phyloP scores from a whole-genome alignment of 53 echinoderm and acorn worm genomes.

The Apostichopus leukothele region DNA sequence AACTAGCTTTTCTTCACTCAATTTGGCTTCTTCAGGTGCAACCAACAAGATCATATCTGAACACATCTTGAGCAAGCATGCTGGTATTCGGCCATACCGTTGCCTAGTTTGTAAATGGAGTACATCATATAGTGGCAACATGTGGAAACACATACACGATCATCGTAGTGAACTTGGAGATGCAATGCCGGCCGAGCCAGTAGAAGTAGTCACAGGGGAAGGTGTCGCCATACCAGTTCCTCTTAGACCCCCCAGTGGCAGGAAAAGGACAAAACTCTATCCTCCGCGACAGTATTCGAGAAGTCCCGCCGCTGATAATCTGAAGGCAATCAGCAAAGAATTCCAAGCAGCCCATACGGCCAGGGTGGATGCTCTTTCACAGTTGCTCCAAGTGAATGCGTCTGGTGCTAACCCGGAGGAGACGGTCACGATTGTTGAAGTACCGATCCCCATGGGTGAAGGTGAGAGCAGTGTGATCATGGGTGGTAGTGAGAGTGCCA shows the following conservation, averaged over 20 bases:
- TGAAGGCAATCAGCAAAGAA: slow-evolving; percentile 26
- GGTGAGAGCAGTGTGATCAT: slow-evolving; percentile 42
- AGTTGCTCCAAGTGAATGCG: slow-evolving; percentile 1
- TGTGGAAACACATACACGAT: slow-evolving; percentile 95
- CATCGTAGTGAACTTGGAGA: slow-evolving; percentile 78
- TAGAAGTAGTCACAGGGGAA: slow-evolving; percentile 53
- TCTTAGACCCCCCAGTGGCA: slow-evolving; percentile 53
- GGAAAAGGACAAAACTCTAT: slow-evolving; percentile 42
- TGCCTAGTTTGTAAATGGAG: slow-evolving; percentile 87
- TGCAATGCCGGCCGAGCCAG: slow-evolving; percentile 62
- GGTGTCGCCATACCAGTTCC: slow-evolving; percentile 55
- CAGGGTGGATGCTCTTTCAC: slow-evolving; percentile 5
- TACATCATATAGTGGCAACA: slow-evolving; percentile 93
- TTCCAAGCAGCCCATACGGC: slow-evolving; percentile 13
- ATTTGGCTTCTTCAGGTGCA: slow-evolving; percentile 70
- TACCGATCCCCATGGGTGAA: slow-evolving; percentile 39
- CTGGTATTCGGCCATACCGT: slow-evolving; percentile 70
- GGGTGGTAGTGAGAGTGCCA: slow-evolving; percentile 37
- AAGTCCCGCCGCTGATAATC: slow-evolving; percentile 14
- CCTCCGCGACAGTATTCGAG: slow-evolving; percentile 11
- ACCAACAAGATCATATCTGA: slow-evolving; percentile 94
- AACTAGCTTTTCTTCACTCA: too few species aligned
- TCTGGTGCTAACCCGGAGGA: slow-evolving; percentile 9
- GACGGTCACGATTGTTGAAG: slow-evolving; percentile 33
- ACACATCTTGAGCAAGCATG: slow-evolving; percentile 89